phyloP scores from a whole-genome alignment of 2,113 vertebrate species.

The Forbesichthys agassizii region DNA sequence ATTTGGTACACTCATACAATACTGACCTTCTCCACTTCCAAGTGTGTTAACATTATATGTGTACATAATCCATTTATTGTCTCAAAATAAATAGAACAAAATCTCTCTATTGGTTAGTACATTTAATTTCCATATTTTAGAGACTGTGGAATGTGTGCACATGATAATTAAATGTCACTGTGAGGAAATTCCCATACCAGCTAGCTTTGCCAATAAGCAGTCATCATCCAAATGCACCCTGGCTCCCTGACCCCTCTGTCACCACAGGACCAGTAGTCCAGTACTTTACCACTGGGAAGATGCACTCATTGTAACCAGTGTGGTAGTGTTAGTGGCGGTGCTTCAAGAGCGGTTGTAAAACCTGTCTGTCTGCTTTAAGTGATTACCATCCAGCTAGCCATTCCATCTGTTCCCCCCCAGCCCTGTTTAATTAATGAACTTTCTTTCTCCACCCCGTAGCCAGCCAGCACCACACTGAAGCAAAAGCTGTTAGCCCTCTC shows the following conservation, averaged over 20 bases:
- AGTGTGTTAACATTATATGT: too few relatives aligned
- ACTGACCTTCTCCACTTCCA: too few relatives aligned
- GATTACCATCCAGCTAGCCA: constrained; percentile 91
- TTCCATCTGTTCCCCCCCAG: constrained; percentile 92
- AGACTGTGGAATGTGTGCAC: neutral
- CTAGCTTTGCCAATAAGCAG: neutral
- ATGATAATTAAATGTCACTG: too few relatives aligned
- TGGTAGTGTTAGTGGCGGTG: constrained; percentile 56
- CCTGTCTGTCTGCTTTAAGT: constrained; percentile 86
- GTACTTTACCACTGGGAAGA: constrained; percentile 42
- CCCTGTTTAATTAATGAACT: constrained; percentile 98
- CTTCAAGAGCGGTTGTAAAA: constrained; percentile 53
- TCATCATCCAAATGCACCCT: neutral
- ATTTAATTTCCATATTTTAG: neutral
- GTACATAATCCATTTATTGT: too few relatives aligned
- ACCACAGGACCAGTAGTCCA: constrained; percentile 12
- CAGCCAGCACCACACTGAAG: constrained; percentile 71
- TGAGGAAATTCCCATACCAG: neutral
- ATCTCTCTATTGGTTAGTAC: too few relatives aligned
- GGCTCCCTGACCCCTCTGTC: constrained; percentile 25
- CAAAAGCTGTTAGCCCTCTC: constrained; percentile 84
- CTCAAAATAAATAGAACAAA: too few relatives aligned
- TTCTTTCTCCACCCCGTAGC: constrained; percentile 80
- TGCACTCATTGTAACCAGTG: constrained; percentile 71
- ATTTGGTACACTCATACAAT: too few relatives aligned